Conservation (phyloP, 2,113 vertebrate genomes). For the Leuciscus idus region DNA sequence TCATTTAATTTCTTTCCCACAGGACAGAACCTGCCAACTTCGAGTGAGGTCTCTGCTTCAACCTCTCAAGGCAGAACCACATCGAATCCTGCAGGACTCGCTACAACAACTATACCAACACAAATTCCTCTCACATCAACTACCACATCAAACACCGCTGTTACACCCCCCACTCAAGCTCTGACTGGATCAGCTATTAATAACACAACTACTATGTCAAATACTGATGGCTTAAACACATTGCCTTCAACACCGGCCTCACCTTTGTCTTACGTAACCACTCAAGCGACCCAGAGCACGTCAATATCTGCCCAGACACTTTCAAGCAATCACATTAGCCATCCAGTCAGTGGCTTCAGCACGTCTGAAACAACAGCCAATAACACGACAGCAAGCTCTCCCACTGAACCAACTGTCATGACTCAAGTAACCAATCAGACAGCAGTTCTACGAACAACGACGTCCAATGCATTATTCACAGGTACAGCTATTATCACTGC, state of each 20-base stretch:
- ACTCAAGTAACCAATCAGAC: conserved; percentile 33
- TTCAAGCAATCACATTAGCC: neutral
- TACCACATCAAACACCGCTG: neutral
- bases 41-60: neutral
- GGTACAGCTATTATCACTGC: conserved; percentile 1
- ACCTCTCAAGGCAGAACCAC: neutral
- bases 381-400: neutral
- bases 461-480: conserved; percentile 31
- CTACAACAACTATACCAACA: neutral
- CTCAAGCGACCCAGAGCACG: neutral
- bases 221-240: neutral
- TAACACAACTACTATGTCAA: neutral
- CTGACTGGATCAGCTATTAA: neutral
- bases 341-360: neutral
- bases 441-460: neutral
- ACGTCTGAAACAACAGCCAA: conserved; percentile 2
- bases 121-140: neutral
- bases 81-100: neutral
- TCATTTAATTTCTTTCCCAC: neutral
- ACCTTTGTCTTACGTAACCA: neutral
- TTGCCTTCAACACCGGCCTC: neutral
- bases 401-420: neutral
- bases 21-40: neutral
- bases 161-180: neutral
- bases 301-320: neutral